phyloP scores from a whole-genome alignment of 37 sponge, comb jelly and placozoan species.

The Haliclona indistincta region DNA sequence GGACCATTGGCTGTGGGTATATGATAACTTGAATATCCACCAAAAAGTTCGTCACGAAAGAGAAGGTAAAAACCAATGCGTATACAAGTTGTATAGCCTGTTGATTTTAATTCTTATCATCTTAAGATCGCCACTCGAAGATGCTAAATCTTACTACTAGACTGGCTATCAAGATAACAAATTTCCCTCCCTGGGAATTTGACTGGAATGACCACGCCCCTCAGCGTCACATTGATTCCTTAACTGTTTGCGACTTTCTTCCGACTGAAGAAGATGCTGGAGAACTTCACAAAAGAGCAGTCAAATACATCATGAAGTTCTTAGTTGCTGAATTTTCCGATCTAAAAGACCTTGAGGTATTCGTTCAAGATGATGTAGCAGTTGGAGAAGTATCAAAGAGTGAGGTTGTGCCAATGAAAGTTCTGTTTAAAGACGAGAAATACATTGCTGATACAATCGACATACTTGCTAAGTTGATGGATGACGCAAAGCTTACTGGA shows the following conservation, averaged over 20 bases:
- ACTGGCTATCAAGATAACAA: not conserved
- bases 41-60: slow-evolving; percentile 21
- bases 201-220: slow-evolving; percentile 4
- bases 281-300: not conserved
- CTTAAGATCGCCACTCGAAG: slow-evolving; percentile 16
- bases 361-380: not conserved
- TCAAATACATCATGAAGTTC: slow-evolving; percentile 17
- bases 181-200: slow-evolving; percentile 17
- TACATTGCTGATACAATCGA: slow-evolving; percentile 13
- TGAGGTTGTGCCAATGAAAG: slow-evolving; percentile 22
- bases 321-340: not conserved
- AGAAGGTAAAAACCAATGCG: slow-evolving; percentile 1
- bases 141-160: slow-evolving; percentile 23
- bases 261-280: slow-evolving; percentile 19
- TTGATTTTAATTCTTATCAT: not conserved
- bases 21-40: slow-evolving; percentile 14
- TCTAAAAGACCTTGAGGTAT: not conserved
- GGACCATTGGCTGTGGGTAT: slow-evolving; percentile 25
- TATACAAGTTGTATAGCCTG: not conserved
- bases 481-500: slow-evolving; percentile 9
- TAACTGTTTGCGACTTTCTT: slow-evolving; percentile 14
- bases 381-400: not conserved
- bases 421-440: slow-evolving; percentile 28
- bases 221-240: not conserved
- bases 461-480: slow-evolving; percentile 7